Conservation (phyloP, 2,888 invertebrate species). For the Linnaemya vulpina region DNA sequence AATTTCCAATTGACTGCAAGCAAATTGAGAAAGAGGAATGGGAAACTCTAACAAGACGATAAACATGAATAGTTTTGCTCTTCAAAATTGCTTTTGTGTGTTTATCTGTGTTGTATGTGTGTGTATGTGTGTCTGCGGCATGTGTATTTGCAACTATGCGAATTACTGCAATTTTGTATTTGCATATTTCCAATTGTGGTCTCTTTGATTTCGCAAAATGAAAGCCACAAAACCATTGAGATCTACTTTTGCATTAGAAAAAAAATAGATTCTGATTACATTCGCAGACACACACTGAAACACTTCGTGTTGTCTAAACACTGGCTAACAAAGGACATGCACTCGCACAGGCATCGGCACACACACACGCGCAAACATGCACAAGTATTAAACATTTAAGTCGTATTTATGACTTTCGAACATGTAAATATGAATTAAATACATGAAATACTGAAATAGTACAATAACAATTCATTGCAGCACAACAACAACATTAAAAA, state of each 20-base stretch:
- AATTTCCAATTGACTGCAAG: too few relatives aligned
- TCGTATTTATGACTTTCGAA: background rate
- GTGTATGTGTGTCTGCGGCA: background rate
- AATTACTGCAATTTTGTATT: slow-evolving; percentile 56
- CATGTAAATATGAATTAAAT: slow-evolving; percentile 29
- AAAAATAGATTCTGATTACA: slow-evolving; percentile 36
- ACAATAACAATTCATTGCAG: background rate
- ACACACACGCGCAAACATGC: too few relatives aligned
- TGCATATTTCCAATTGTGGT: slow-evolving; percentile 70
- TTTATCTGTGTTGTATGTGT: background rate
- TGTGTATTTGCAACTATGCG: background rate
- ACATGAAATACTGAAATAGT: background rate
- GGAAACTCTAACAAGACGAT: background rate
- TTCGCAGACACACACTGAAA: background rate
- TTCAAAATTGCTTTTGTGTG: too few relatives aligned
- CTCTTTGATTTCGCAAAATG: slow-evolving; percentile 68
- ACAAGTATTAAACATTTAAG: background rate
- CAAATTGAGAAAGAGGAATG: background rate
- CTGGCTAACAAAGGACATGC: slow-evolving; percentile 2
- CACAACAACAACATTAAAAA: slow-evolving; percentile 7
- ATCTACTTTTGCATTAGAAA: slow-evolving; percentile 45
- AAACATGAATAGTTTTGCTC: too few relatives aligned
- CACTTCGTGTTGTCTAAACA: background rate
- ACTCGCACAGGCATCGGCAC: too few relatives aligned
- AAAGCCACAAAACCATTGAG: slow-evolving; percentile 66